Evolutionary conservation across 2,797 vertebrate species (phyloP), one percentile per base, ranked within the genome.

Genomic region (Lagodon rhomboides): DNA sequence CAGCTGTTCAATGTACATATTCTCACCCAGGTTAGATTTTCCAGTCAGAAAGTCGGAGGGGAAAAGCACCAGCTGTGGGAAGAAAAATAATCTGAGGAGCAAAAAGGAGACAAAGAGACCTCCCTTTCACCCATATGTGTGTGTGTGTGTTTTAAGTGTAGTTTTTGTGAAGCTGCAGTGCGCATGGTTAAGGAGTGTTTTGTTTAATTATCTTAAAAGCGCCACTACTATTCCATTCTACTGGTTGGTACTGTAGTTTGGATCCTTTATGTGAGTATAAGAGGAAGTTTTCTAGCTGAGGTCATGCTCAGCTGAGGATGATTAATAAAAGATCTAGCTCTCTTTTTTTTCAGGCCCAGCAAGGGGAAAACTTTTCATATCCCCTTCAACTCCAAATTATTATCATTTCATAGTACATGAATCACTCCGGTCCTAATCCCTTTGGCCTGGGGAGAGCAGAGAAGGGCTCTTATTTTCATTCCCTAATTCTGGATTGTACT

Each of bases 401-500:
- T 46, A 1, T 53, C 47, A 47, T 71, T 20, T 44, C 15, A 51
- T 47, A 3, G 12, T 4, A 18, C 56, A 69, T 49, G 51, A 41
- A 20, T 34, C 8, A 15, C 1, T 50, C 7, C 67, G 61, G 68
- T 60, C 68, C 60, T 69, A 53, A 75, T 61, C 63, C 50, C 59
- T 56, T 25, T 17, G 55, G 22, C 25, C 4, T 54, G 20, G 23
- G 38, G 18, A 55, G 27, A 23, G 47, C 47, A 75, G 67, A 55
- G 41, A 34, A 30, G 47, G 25, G 73, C 66, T 84, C 58, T 43
- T 78, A 75, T 78, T 81, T 81, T 51, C 25, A 77, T 61, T 79
- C 63, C 22, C 23, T 83, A 53, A 80, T 61, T 89, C 68, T 63
- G 64, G 73, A 86, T 91, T 86, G 86, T 59, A 68, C 41, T 25